A percentile compares a stretch with the other conserved stretches of the same genome.
These are phyloP conservation scores for Raja brachyura DNA, from an alignment of 2,113 vertebrate genomes.

Conservation along the genomic window DNA sequence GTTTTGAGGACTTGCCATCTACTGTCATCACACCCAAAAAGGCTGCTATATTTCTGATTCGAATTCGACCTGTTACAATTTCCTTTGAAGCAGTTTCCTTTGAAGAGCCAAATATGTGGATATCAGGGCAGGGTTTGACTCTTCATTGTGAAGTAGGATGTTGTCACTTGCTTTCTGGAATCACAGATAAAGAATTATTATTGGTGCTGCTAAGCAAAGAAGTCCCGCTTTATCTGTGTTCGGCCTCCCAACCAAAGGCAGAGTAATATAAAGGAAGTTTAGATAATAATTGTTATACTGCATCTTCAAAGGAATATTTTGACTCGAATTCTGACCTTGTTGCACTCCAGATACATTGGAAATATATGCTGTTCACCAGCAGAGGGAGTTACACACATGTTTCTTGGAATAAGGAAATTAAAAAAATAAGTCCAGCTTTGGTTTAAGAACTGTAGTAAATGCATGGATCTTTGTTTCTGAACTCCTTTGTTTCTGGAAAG, in stretches of 20 bases:
- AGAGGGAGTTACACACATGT: constrained; percentile 28
- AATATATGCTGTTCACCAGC: constrained; percentile 15
- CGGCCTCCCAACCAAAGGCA: not conserved
- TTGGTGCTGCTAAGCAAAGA: not conserved
- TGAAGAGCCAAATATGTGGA: not conserved
- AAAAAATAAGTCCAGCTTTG: not conserved
- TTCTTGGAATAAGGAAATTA: not conserved
- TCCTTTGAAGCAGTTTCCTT: not conserved
- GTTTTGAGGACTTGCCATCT: not conserved
- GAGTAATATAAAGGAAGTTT: not conserved
- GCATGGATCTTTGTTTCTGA: not conserved
- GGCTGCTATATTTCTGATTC: not conserved
- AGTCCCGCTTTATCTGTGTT: not conserved
- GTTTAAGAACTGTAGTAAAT: not conserved
- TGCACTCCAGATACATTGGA: not conserved
- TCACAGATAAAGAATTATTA: not conserved
- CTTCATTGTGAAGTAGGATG: not conserved
- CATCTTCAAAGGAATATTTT: not conserved
- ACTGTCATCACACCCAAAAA: not conserved
- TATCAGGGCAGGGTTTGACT: not conserved
- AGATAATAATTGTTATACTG: not conserved
- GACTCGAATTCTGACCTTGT: not conserved
- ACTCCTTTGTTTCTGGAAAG: too few species aligned
- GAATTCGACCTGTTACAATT: not conserved
- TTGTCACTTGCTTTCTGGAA: not conserved